Percentiles rank a stretch among this genome's conserved stretches.
phyloP scores from a whole-genome alignment of 2,888 invertebrate species.

The Nephrocerus scutellatus region DNA sequence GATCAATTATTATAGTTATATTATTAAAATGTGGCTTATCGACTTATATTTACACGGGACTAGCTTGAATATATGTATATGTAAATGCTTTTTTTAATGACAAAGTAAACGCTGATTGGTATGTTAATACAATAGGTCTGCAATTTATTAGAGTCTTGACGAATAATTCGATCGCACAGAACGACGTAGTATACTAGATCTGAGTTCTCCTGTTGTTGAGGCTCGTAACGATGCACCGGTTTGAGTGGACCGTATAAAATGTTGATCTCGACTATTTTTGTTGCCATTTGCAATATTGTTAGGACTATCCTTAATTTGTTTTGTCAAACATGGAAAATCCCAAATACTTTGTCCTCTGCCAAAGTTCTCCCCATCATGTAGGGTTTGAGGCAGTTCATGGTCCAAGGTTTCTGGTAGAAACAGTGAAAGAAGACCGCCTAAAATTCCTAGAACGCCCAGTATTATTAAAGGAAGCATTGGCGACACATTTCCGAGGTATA shows the following conservation, averaged over 20 bases:
- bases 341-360: constrained; percentile 72
- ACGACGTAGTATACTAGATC: constrained; percentile 55
- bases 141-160: constrained; percentile 34
- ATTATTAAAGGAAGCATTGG: constrained; percentile 69
- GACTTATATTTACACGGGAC: no score
- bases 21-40: no score
- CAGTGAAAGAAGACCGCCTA: constrained; percentile 68
- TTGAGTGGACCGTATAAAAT: constrained; percentile 43
- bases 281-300: not conserved
- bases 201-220: constrained; percentile 56
- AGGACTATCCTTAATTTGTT: no score
- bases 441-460: constrained; percentile 66
- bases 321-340: constrained; percentile 73
- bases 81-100: no score
- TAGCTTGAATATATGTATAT: no score
- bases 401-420: constrained; percentile 80
- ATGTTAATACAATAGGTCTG: no score
- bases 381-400: constrained; percentile 76
- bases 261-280: constrained; percentile 20
- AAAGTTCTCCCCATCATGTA: constrained; percentile 80
- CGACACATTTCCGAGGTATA: constrained; percentile 70
- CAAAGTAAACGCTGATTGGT: not conserved
- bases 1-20: no score
- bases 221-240: constrained; percentile 54
- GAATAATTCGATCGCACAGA: constrained; percentile 51